Evolutionary conservation across 1,140 invertebrate genomes (phyloP), one percentile per base, ranked within the genome.

Genomic region (Brachionus sp.): DNA sequence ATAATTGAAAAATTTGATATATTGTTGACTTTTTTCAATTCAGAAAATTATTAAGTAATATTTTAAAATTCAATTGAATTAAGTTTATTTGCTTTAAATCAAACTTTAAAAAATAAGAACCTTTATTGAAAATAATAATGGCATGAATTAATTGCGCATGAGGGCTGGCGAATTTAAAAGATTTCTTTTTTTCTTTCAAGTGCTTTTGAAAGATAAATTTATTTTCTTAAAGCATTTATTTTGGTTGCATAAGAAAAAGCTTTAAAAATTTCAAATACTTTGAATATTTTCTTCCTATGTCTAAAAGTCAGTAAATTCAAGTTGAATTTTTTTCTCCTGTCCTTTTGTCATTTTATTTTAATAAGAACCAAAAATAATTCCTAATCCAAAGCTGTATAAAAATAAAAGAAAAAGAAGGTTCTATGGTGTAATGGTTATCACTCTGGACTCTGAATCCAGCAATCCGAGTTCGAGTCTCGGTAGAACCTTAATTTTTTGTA

Each of bases 381-480:
- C 3, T 29, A 29, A 29, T 29, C 29, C 29, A 29, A 29, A 29
- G 1, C 29, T 29, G 1, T 29, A 29, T 29, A 1, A 29, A 29
- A 29, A 29, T 29, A 3, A 29, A 3, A 29, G 29, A 29, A 53
- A 73, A 42, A 25, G 6, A 73, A 70, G 80, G 80, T 83, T 68
- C 80, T 64, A 70, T 83, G 80, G 80, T 83, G 80, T 83, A 83
- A 83, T 83, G 80, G 80, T 68, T 83, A 83, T 62, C 80, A 83
- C 80, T 83, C 80, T 83, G 37, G 80, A 83, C 80, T 83, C 64
- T 83, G 80, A 83, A 83, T 83, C 80, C 37, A 83, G 80, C 64
- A 29, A 83, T 83, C 80, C 80, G 80, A 83, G 80, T 83, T 83
- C 80, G 12, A 83, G 35, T 83, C 80, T 83, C 80, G 80, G 80